A percentile compares a stretch with the other conserved stretches of the same genome.
phyloP scores from a whole-genome alignment of 2,888 invertebrate genomes.

The Odiellus spinosus region DNA sequence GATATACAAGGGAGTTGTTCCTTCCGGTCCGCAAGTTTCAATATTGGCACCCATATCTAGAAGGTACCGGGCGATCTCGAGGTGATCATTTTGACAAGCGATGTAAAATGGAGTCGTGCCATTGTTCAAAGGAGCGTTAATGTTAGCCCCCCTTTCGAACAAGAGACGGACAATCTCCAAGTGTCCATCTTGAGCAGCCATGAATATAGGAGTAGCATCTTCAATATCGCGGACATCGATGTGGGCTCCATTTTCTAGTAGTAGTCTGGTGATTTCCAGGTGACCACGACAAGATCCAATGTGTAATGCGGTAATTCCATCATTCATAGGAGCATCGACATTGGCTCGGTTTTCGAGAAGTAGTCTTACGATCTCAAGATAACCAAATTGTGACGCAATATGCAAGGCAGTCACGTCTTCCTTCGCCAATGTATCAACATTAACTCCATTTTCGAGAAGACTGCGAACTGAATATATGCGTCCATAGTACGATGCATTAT shows the following conservation, averaged over 20 bases:
- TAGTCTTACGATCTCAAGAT: slow-evolving; percentile 76
- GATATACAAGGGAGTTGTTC: too few species aligned
- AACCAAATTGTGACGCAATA: slow-evolving; percentile 86
- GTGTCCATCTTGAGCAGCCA: slow-evolving; percentile 91
- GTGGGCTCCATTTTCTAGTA: slow-evolving; percentile 57
- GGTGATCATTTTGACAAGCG: too few species aligned
- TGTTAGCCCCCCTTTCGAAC: slow-evolving; percentile 32
- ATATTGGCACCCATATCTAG: too few species aligned
- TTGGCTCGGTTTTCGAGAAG: slow-evolving; percentile 63
- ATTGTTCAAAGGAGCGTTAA: too few species aligned
- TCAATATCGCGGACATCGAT: slow-evolving; percentile 65
- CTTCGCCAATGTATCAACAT: slow-evolving; percentile 70
- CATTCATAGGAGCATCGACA: slow-evolving; percentile 73
- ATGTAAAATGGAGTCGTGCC: too few species aligned
- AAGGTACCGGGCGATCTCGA: too few species aligned
- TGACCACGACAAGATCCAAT: slow-evolving; percentile 95
- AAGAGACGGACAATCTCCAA: slow-evolving; percentile 67
- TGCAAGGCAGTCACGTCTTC: slow-evolving; percentile 83
- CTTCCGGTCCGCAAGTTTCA: too few species aligned
- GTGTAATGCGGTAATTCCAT: slow-evolving; percentile 75
- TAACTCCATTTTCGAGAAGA: slow-evolving; percentile 35
- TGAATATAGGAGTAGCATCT: slow-evolving; percentile 81
- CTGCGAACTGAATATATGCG: slow-evolving; percentile 21
- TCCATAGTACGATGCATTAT: slow-evolving; percentile 58
- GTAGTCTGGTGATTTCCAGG: slow-evolving; percentile 56